These are phyloP conservation scores for Pristionchus exspectatus DNA, from an alignment of 2,888 invertebrate genomes.

Conservation along the genomic window DNA sequence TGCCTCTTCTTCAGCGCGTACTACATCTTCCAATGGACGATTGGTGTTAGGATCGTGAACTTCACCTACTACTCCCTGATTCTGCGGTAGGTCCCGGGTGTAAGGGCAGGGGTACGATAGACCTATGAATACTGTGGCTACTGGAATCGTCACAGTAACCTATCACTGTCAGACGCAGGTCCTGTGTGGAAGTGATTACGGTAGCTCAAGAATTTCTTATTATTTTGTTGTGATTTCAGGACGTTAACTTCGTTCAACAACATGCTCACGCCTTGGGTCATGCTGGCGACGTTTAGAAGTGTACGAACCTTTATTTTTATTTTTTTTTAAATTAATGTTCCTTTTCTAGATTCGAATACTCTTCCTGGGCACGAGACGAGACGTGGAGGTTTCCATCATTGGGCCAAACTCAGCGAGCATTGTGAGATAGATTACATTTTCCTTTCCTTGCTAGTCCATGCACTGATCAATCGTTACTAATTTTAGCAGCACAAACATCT, in stretches of 20 bases:
- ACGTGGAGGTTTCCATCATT: background rate
- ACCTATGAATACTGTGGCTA: no score
- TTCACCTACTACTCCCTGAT: slow-evolving; percentile 17
- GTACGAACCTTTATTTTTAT: background rate
- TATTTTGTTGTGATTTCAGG: no score
- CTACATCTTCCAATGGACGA: slow-evolving; percentile 5
- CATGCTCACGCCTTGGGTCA: slow-evolving; percentile 41
- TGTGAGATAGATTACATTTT: background rate
- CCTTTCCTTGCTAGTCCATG: no score
- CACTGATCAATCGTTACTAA: no score
- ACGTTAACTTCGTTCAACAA: background rate
- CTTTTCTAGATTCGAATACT: background rate
- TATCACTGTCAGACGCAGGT: no score
- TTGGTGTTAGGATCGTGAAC: background rate
- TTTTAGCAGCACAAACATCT: no score
- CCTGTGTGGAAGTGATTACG: no score
- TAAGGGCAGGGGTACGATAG: no score
- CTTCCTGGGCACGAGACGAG: background rate
- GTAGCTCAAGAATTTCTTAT: no score
- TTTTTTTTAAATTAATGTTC: background rate
- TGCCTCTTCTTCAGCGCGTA: slow-evolving; percentile 9
- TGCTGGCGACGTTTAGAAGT: background rate
- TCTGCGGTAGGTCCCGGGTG: background rate
- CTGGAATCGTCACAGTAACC: no score
- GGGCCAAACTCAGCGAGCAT: background rate